Base-by-base conservation (phyloP, 2,888 invertebrate genomes). In the Heteromyza rotundicornis region DNA sequence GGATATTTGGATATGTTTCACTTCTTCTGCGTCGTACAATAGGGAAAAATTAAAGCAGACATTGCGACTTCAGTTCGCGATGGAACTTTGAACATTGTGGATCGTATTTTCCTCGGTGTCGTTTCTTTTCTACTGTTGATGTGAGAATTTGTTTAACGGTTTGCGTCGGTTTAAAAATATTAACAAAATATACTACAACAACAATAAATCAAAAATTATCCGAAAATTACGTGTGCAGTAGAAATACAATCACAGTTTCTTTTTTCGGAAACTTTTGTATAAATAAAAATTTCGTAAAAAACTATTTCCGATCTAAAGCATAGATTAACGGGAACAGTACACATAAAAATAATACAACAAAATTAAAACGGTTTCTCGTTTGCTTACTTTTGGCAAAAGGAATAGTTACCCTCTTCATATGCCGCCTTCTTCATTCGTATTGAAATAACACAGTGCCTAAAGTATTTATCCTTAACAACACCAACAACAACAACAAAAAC, bases 61-160 rank as follows among this genome's bases (percentile, higher is more conserved):
- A 60, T 63, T 59, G 63, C 65, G 61, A 59, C 61, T 64, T 52
- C 44, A 69, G 78, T 78, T 75, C 77, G 80, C 80, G 78, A 80
- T 80, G 81, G 78, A 81, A 79, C 78, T 80, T 81, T 80, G 80
- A 80, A 79, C 74, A 75, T 74, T 75, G 74, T 77, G 80, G 80
- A 77, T 79, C 77, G 73, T 71, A 73, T 66, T 72, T 36, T 58
- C 61, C 61, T 63, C 60, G 49, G 55, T 22, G 59, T 51, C 35
- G 57, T 62, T 62, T 23, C 66, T 59, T 64, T 61, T 68, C 10
- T 7, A 3, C 5, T 27, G n/a, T n/a, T 40, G 40, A 40, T 10
- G 8, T 40, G 40, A 40, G 40, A n/a, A 40, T 40, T 40, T 27
- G 27, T 10, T 27, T 40, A 40, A 40, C 40, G 40, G 40, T 40